Evolutionary conservation across 2,888 invertebrate species (phyloP).

Genomic region (Diploptera punctata): DNA sequence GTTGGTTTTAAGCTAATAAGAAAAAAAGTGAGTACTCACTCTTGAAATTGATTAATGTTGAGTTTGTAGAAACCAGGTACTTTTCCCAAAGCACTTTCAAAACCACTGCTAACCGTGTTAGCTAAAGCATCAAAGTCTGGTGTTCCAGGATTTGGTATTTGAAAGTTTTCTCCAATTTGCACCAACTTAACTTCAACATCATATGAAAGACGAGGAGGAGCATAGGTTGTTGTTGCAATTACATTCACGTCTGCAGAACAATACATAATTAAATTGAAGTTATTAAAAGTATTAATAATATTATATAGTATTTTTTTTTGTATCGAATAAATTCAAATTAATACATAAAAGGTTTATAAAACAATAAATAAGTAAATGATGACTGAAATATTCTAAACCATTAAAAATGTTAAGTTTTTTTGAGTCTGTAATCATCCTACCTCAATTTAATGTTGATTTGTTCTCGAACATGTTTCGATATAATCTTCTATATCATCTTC

Average conservation of each 20-base stretch:
- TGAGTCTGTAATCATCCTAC: too few relatives aligned
- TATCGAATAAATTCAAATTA: too few relatives aligned
- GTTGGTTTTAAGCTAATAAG: background rate
- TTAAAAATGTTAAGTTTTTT: too few relatives aligned
- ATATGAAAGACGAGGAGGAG: conserved; percentile 73
- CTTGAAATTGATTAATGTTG: conserved; percentile 71
- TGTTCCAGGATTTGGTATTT: conserved; percentile 74
- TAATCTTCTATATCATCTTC: too few relatives aligned
- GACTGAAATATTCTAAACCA: too few relatives aligned
- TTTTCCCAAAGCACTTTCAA: conserved; percentile 65
- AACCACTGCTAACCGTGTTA: conserved; percentile 67
- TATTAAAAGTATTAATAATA: too few relatives aligned
- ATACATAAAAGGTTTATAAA: too few relatives aligned
- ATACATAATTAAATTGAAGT: too few relatives aligned
- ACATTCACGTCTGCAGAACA: conserved; percentile 20
- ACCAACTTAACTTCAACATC: conserved; percentile 75
- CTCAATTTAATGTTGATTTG: too few relatives aligned
- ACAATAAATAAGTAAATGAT: too few relatives aligned
- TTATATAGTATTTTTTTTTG: too few relatives aligned
- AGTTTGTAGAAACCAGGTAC: conserved; percentile 77
- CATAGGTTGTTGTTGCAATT: conserved; percentile 57
- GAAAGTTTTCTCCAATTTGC: conserved; percentile 78
- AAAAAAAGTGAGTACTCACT: conserved; percentile 49
- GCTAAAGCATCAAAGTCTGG: conserved; percentile 75
- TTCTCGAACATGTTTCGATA: too few relatives aligned